phyloP scores from a whole-genome alignment of 2,888 invertebrate species.

The Polydesmus complanatus region DNA sequence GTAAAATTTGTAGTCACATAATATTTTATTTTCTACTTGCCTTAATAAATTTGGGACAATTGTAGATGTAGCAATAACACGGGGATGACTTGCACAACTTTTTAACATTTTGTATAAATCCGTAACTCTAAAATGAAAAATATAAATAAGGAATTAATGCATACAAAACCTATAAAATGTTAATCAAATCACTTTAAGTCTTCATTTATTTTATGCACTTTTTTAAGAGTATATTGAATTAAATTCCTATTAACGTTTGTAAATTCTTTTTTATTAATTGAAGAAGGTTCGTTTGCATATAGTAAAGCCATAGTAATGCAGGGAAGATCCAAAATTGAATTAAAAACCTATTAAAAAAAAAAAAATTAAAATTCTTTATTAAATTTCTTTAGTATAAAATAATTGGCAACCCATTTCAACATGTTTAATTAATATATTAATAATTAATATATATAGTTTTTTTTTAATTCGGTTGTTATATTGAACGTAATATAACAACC shows the following conservation, averaged over 20 bases:
- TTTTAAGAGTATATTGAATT: neutral
- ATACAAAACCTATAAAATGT: too few relatives aligned
- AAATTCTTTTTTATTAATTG: neutral
- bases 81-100: neutral
- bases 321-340: constrained; percentile 8
- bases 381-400: too few relatives aligned
- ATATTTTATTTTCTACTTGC: neutral
- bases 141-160: too few relatives aligned
- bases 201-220: constrained; percentile 2
- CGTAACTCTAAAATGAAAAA: neutral
- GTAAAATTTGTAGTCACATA: neutral
- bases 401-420: too few relatives aligned
- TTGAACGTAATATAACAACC: too few relatives aligned
- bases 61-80: neutral
- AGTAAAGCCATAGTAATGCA: constrained; percentile 5
- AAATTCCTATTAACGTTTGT: neutral
- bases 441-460: too few relatives aligned
- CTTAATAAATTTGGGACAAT: neutral
- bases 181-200: too few relatives aligned
- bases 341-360: constrained; percentile 6
- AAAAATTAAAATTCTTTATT: neutral
- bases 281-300: neutral
- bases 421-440: too few relatives aligned
- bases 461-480: too few relatives aligned
- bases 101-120: neutral